phyloP scores from a whole-genome alignment of 1,140 invertebrate genomes.

The Lordiphosa mommai region DNA sequence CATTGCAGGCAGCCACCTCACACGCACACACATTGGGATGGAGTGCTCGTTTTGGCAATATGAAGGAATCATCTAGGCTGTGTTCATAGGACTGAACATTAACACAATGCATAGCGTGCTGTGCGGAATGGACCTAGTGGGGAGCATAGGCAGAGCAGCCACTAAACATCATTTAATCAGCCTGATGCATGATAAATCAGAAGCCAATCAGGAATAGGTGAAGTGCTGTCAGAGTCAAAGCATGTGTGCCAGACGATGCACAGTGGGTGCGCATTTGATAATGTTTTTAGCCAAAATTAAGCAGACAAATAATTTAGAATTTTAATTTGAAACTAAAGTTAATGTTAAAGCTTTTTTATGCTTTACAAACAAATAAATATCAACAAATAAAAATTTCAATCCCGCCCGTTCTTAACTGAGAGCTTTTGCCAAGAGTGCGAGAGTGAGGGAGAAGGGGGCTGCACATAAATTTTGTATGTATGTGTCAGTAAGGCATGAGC shows the following conservation, averaged over 20 bases:
- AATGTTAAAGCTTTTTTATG: no score
- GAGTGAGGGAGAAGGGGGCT: no score
- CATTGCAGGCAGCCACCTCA: constrained; percentile 90
- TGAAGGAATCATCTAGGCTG: not conserved
- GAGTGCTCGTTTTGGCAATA: not conserved
- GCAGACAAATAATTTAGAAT: no score
- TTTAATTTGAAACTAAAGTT: no score
- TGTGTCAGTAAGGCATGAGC: no score
- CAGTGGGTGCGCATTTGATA: constrained; percentile 12
- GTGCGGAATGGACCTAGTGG: not conserved
- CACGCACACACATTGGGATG: constrained; percentile 83
- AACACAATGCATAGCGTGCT: not conserved
- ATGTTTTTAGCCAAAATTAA: not conserved
- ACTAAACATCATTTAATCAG: constrained; percentile 72
- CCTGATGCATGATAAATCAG: constrained; percentile 66
- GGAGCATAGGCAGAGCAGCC: constrained; percentile 10
- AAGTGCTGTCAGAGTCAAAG: not conserved
- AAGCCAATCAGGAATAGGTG: constrained; percentile 38
- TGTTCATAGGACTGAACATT: not conserved
- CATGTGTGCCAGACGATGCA: constrained; percentile 8
- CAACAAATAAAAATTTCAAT: no score
- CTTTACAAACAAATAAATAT: no score
- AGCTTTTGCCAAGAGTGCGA: no score
- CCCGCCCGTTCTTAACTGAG: no score
- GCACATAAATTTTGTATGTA: no score